Evolutionary conservation across 2,888 invertebrate species (phyloP).

Genomic region (Antheraea yamamai): DNA sequence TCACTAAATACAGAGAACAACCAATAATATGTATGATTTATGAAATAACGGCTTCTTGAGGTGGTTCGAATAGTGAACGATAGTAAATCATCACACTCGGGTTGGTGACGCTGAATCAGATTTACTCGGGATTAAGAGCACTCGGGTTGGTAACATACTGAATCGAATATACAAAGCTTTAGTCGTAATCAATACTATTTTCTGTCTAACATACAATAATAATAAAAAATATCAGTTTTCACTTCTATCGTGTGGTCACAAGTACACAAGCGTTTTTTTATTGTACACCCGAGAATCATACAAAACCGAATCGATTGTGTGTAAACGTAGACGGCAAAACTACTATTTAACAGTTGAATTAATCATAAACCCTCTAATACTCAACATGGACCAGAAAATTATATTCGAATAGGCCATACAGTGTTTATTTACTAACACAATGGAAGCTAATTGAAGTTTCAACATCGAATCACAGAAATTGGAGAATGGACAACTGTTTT

Average conservation of each 20-base stretch:
- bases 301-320: not conserved
- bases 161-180: too few species aligned
- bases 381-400: slow-evolving; percentile 38
- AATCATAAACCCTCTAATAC: slow-evolving; percentile 32
- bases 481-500: slow-evolving; percentile 16
- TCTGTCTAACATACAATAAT: too few species aligned
- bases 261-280: not conserved
- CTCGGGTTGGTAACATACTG: too few species aligned
- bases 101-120: too few species aligned
- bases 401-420: slow-evolving; percentile 35
- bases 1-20: too few species aligned
- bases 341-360: slow-evolving; percentile 34
- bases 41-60: too few species aligned
- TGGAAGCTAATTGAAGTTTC: slow-evolving; percentile 41
- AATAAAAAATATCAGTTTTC: not conserved
- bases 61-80: too few species aligned
- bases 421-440: slow-evolving; percentile 36
- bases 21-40: too few species aligned
- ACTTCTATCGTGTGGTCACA: too few species aligned
- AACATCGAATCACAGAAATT: slow-evolving; percentile 26
- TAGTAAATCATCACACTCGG: too few species aligned
- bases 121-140: too few species aligned
- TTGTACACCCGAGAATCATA: not conserved
- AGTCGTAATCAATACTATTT: too few species aligned
- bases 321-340: slow-evolving; percentile 6